Conservation (phyloP, 2,888 invertebrate species). For the Acanthosepion esculentum region DNA sequence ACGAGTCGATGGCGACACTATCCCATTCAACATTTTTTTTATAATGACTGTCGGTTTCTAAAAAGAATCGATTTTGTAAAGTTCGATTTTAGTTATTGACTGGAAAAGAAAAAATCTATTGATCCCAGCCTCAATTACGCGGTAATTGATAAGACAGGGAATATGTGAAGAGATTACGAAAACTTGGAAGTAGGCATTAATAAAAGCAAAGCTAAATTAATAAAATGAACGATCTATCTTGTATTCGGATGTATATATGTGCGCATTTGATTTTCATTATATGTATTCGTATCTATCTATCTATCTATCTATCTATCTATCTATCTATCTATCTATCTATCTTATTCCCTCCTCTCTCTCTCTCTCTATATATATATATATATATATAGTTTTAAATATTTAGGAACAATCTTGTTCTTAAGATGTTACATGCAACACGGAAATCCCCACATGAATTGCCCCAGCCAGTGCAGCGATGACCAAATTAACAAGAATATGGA, state of each 20-base stretch:
- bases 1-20: neutral
- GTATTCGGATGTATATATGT: neutral
- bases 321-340: neutral
- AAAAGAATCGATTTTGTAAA: neutral
- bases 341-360: neutral
- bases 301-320: neutral
- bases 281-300: neutral
- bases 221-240: neutral
- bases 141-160: neutral
- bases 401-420: no score
- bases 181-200: neutral
- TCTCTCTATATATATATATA: neutral
- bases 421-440: no score
- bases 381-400: no score
- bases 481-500: no score
- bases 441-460: no score
- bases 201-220: neutral
- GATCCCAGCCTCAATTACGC: neutral
- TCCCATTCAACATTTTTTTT: neutral
- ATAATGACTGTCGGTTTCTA: neutral
- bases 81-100: slow-evolving; percentile 2
- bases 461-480: no score
- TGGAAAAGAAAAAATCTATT: neutral
- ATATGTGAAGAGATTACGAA: neutral
- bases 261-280: neutral